Percentiles rank a stretch among this genome's conserved stretches.
Evolutionary conservation across 1,140 invertebrate species (phyloP).

Genomic region (Platorchestia sp.): DNA sequence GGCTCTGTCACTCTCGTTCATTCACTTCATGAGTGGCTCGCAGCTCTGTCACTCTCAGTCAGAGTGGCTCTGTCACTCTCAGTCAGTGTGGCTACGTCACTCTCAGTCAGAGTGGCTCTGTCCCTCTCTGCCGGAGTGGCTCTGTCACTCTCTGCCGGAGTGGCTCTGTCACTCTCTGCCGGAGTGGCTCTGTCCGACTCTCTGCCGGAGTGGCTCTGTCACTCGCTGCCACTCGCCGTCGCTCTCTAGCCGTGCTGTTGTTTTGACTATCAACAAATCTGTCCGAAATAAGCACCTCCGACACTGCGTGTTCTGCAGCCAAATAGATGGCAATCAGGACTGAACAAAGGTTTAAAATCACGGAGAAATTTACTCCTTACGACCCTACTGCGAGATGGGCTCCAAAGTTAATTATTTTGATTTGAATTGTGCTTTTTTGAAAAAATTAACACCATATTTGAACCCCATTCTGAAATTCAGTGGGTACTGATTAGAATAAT

Average conservation of each 20-base stretch:
- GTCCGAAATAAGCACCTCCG: background rate
- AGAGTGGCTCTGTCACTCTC: too few species aligned
- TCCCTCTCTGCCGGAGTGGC: background rate
- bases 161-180: background rate
- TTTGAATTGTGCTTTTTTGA: too few species aligned
- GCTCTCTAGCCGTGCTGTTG: background rate
- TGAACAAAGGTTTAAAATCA: background rate
- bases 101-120: background rate
- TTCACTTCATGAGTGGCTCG: too few species aligned
- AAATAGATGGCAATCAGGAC: background rate
- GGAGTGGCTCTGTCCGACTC: background rate
- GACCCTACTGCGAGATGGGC: background rate
- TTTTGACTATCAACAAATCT: background rate
- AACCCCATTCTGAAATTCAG: too few species aligned
- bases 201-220: too few species aligned
- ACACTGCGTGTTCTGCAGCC: background rate
- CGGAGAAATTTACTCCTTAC: background rate
- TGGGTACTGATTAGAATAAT: too few species aligned
- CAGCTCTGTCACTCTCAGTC: too few species aligned
- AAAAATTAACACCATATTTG: too few species aligned
- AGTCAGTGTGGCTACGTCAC: too few species aligned
- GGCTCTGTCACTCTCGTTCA: too few species aligned
- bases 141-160: background rate
- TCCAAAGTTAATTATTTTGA: too few species aligned
- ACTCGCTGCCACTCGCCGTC: background rate